Base-by-base conservation (phyloP, 2,888 invertebrate species). In the Margaritifera margaritifera region DNA sequence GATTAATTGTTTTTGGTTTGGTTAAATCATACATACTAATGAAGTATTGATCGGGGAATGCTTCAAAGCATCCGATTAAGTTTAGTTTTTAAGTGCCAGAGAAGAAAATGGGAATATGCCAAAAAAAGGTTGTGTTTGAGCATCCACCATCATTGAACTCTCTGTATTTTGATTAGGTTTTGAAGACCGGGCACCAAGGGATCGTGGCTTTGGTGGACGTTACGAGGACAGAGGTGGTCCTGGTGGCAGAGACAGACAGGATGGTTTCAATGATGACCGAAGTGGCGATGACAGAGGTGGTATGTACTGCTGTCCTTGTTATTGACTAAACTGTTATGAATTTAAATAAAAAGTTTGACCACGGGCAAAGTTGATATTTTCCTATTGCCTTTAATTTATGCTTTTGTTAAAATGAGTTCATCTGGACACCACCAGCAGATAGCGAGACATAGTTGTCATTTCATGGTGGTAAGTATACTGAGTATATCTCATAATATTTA, bases 221-320 rank as follows among this genome's bases (percentile, higher is more conserved):
- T 57, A 72, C 6, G 66, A 72, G 22, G 72, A 70, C n/a, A 63
- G 71, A n/a, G 66, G 72, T 31, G 64, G 31, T 59, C 69, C 71
- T 57, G 71, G 74, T 50, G 75, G 75, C 56, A 60, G 74, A 42
- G 66, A 71, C 27, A 62, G 77, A 59, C 66, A 64, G 20, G 68
- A 64, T 57, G 72, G 66, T 22, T 69, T 69, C 42, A 19, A 58
- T 1, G 42, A 31, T 42, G 50, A 50, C 8, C 42, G 65, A 27
- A 11, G 24, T 52, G 52, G 52, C 1, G 67, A 69, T 50, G 61
- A 61, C 24, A 61, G 51, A 50, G 61, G 50, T 20, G 31, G 51
- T 61, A 51, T 6, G 61, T 31, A 61, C 42, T 50, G 61, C 20
- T 19, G 5, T 59, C 2, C 19, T 22, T 15, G 19, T 27, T 22